Conservation (phyloP, 2,113 vertebrate genomes). For the Sardina pilchardus region DNA sequence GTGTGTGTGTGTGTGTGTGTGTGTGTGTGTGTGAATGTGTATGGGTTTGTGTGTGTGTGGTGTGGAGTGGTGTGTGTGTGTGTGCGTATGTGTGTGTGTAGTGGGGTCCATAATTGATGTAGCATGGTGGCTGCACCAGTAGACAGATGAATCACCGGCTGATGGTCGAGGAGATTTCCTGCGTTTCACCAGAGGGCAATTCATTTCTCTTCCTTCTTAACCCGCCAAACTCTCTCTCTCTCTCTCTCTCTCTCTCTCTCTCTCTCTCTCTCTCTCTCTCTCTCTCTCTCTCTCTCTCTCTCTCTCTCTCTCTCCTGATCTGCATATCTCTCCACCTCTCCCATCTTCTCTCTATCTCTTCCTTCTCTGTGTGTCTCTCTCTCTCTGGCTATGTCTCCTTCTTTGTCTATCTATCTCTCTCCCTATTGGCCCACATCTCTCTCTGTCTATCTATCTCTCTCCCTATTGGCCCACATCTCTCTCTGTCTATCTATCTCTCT, state of each 20-base stretch:
- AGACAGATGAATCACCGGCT: slow-evolving; percentile 49
- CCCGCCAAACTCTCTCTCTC: neutral
- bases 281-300: no score
- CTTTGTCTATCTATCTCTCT: no score
- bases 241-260: neutral
- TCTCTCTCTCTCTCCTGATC: no score
- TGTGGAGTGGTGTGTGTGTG: neutral
- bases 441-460: no score
- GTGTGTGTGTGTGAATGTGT: neutral
- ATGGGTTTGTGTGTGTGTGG: neutral
- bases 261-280: neutral
- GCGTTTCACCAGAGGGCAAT: slow-evolving; percentile 33
- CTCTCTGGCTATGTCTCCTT: no score
- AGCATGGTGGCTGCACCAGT: slow-evolving; percentile 35
- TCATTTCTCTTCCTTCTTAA: slow-evolving; percentile 33
- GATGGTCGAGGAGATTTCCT: slow-evolving; percentile 43
- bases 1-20: neutral
- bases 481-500: no score
- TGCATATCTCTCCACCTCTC: neutral
- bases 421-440: no score
- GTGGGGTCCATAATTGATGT: slow-evolving; percentile 45
- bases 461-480: no score
- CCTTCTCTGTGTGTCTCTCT: neutral
- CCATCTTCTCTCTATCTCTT: neutral
- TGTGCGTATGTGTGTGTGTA: neutral